Base-by-base conservation (phyloP, 2,888 invertebrate genomes). In the Drosophila kuntzei region DNA sequence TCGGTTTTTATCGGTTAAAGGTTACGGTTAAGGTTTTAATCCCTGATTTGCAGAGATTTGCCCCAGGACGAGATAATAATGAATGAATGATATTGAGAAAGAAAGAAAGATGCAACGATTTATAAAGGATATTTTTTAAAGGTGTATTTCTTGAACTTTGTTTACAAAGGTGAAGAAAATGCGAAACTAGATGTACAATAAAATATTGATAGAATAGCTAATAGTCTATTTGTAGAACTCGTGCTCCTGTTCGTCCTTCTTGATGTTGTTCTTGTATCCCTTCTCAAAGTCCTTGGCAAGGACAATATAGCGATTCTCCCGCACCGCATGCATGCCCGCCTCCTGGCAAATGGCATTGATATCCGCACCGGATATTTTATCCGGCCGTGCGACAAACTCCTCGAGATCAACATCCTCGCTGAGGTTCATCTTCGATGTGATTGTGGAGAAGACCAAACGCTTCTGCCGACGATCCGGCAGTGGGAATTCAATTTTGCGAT, bases 291-390 rank as follows among this genome's bases (percentile, higher is more conserved):
- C 99, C 93, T 99, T 99, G 6, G 98, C 97, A 59, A 99, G 94
- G 3, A 99, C 99, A 80, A 99, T 98, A 92, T 99, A 94, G 87
- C 99, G 96, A 94, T 99, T 99, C 93, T 99, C 99, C 63, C 99
- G 94, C 0, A 99, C 99, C 3, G 99, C 99, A 91, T 99, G 99
- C 99, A 99, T 99, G 80, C 99, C 99, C 68, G 99, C 99, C 94
- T 99, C 99, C 93, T 99, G 99, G 91, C 99, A 99, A 90, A 99
- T 99, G 55, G 99, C 99, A 93, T 99, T 99, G 89, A 99, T 99
- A 90, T 99, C 99, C 20, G 99, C 99, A 22, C 99, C 99, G 49
- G 98, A 99, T 87, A 99, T 99, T 92, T 98, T 97, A 92, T 99
- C 99, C 2, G 99, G 99, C 16, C 99, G 94, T 11, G 99, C 99